Evolutionary conservation across 2,113 vertebrate genomes (phyloP), one percentile per base, ranked within the genome.

Genomic region (Grallaria varia): DNA sequence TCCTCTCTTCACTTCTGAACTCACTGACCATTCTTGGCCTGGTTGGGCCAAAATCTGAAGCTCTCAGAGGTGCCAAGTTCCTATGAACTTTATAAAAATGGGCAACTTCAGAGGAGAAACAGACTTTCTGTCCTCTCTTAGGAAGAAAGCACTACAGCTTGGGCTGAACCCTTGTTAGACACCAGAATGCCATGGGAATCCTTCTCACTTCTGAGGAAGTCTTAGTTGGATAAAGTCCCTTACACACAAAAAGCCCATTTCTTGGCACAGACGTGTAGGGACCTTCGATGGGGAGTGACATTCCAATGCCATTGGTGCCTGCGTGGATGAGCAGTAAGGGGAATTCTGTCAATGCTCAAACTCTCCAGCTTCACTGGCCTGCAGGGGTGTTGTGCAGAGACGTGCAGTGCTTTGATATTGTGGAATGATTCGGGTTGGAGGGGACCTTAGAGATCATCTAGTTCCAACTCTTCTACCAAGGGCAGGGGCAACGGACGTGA

Each of bases 181-280:
- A 35, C 6, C 14, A 81, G 45, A 86, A 80, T 69, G 12, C 60
- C 35, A 31, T 31, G 52, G 52, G 30, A 49, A 4, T 55, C 16
- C 12, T 30, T 59, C 18, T 40, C 1, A 0, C 18, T 83, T 52
- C 45, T 60, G 56, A 73, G 40, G 53, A 49, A 79, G 9, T 4
- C 5, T 56, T n/a, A 2, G 10, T 8, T 45, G 45, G 28, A 55
- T 22, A 55, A 78, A 8, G 8, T 58, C 42, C 58, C 9, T 85
- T 62, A 5, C 0, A 0, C 2, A 2, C 33, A 15, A 55, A 50
- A 83, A 80, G 2, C 35, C 8, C 18, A 8, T 45, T 85, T 69
- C 10, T 40, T 63, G 58, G 24, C 66, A 69, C 13, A 56, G 22
- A 19, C 50, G 3, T 27, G 24, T 5, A 44, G 14, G 22, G 66